These are phyloP conservation scores for Montipora efflorescens DNA, from an alignment of 64 coral and sea anemone species.

Conservation along the genomic window DNA sequence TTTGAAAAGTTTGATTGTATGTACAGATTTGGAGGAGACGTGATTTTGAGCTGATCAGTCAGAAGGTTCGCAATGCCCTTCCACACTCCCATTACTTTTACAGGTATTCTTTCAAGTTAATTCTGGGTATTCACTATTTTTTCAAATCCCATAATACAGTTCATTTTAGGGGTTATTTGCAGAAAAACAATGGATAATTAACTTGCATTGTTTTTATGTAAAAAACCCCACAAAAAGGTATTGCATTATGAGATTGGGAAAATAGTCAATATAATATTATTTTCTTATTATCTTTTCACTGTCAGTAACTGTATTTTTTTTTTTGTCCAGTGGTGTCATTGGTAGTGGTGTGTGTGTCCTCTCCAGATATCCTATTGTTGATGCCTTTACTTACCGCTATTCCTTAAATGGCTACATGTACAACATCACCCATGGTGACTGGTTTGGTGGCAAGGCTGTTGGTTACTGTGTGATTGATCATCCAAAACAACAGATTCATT, in stretches of 20 bases:
- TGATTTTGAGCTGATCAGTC: constrained; percentile 81
- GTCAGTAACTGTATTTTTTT: background rate
- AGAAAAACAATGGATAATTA: no score
- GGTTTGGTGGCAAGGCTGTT: constrained; percentile 91
- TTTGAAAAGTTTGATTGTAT: background rate
- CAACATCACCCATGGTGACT: constrained; percentile 84
- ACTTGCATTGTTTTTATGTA: no score
- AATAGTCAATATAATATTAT: no score
- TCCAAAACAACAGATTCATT: constrained; percentile 68
- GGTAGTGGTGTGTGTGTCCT: constrained; percentile 95
- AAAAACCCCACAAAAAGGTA: no score
- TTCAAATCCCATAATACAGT: background rate
- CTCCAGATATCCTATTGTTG: constrained; percentile 86
- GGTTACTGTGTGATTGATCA: constrained; percentile 94
- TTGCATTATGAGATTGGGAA: no score
- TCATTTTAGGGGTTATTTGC: no score
- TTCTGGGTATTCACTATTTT: no score
- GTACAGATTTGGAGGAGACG: constrained; percentile 89
- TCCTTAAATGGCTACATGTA: constrained; percentile 92
- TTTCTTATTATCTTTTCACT: no score
- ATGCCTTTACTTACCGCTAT: constrained; percentile 83
- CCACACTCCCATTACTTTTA: constrained; percentile 95
- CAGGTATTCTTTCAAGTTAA: constrained; percentile 55
- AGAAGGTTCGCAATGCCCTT: constrained; percentile 66
- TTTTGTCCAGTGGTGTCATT: constrained; percentile 68